Base-by-base conservation (phyloP, 2,797 vertebrate genomes). In the Rousettus madagascariensis region DNA sequence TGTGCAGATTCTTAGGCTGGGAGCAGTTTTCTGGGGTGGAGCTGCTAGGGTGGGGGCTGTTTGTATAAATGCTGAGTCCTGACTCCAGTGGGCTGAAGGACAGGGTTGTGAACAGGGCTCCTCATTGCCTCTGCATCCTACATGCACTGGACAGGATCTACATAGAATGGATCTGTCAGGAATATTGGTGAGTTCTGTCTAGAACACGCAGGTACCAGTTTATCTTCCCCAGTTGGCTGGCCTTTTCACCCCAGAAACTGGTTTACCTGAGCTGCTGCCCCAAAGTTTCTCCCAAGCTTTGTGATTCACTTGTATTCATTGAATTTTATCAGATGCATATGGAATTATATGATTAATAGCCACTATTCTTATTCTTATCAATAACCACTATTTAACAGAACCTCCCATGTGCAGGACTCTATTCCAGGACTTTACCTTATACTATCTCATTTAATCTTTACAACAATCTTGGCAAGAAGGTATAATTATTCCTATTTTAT, bases 51-150 rank as follows among this genome's bases (percentile, higher is more conserved):
- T 10, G 2, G 6, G n/a, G 12, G 3, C 38, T 51, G 12, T 80
- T n/a, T 24, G 46, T 53, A 8, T 24, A 24, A 22, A 65, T 85
- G 38, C 69, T n/a, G 6, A 10, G 1, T 17, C 7, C 20, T 2
- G 5, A 51, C 1, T 66, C 43, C 9, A 26, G 11, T 36, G 36
- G 30, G 5, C 53, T 98, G 98, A 98, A 98, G 96, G 96, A 98
- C 98, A 96, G 96, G 98, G 96, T 79, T 96, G 77, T 98, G 96
- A 96, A 98, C 98, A 96, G 96, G 98, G 96, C 80, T 96, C 77
- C 96, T 98, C 97, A 91, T 97, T 98, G 98, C 97, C 98, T 98
- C 97, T 98, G 97, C 93, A 98, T 95, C 95, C 96, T 85, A 91
- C 79, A 96, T 92, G 90, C 94, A 85, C 96, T 88, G 97, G 98